Conservation (phyloP, 2,797 vertebrate genomes). For the Mormyrops attenuatus region DNA sequence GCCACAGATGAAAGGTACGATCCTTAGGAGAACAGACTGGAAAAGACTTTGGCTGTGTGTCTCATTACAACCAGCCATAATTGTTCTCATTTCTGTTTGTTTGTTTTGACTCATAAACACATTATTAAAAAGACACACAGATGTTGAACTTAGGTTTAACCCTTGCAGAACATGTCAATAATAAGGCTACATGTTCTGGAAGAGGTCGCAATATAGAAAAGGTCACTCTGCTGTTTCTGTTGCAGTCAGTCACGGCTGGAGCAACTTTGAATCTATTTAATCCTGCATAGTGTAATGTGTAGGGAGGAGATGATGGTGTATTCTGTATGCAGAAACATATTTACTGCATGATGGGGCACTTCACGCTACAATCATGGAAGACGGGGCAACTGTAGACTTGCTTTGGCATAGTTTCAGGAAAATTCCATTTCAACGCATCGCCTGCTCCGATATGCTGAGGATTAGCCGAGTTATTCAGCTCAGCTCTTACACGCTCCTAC, state of each 20-base stretch:
- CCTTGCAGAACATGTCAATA: not conserved
- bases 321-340: not conserved
- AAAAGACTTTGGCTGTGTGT: not conserved
- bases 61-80: not conserved
- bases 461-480: not conserved
- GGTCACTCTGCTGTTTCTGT: not conserved
- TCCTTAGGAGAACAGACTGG: not conserved
- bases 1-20: not conserved
- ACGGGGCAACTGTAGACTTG: not conserved
- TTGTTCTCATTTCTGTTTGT: not conserved
- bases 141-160: not conserved
- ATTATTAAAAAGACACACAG: constrained; percentile 14
- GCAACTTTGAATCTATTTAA: not conserved
- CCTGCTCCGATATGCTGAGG: not conserved
- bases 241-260: not conserved
- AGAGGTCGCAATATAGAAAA: not conserved
- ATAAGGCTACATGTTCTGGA: not conserved
- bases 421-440: not conserved
- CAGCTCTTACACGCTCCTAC: no score
- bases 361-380: not conserved
- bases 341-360: not conserved
- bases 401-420: not conserved
- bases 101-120: constrained; percentile 8
- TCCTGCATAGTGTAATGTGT: not conserved
- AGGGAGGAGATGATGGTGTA: no score